These are phyloP conservation scores for Syngnathus rostellatus DNA, from an alignment of 2,797 vertebrate species.

Conservation along the genomic window DNA sequence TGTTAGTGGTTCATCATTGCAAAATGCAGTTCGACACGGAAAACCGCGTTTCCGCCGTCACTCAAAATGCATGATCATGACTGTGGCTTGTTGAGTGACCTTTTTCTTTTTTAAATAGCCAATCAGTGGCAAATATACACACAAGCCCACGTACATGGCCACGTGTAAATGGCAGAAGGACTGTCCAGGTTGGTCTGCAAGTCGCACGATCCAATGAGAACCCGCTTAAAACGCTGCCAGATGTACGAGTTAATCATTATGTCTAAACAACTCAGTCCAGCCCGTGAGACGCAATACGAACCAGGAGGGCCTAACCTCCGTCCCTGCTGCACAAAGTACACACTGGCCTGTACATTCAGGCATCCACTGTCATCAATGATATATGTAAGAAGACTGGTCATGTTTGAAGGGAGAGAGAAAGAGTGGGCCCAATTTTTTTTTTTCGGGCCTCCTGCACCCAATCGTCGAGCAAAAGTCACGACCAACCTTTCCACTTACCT, in stretches of 20 bases:
- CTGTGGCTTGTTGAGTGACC: too few species aligned
- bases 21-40: too few species aligned
- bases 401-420: background rate
- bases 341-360: background rate
- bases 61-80: too few species aligned
- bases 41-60: too few species aligned
- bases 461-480: background rate
- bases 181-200: background rate
- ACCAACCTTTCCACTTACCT: background rate
- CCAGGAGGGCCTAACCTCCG: background rate
- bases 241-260: background rate
- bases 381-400: background rate
- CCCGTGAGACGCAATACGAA: background rate
- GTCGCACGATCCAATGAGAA: background rate
- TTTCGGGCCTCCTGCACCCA: background rate
- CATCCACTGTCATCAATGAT: background rate
- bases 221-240: background rate
- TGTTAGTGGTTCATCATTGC: too few species aligned
- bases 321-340: background rate
- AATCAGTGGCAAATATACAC: too few species aligned
- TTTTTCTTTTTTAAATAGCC: too few species aligned
- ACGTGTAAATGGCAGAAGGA: background rate
- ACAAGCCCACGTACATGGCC: background rate
- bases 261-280: background rate
- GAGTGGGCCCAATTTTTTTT: background rate